Conservation (phyloP, 2,113 vertebrate species). For the Sceloporus undulatus region DNA sequence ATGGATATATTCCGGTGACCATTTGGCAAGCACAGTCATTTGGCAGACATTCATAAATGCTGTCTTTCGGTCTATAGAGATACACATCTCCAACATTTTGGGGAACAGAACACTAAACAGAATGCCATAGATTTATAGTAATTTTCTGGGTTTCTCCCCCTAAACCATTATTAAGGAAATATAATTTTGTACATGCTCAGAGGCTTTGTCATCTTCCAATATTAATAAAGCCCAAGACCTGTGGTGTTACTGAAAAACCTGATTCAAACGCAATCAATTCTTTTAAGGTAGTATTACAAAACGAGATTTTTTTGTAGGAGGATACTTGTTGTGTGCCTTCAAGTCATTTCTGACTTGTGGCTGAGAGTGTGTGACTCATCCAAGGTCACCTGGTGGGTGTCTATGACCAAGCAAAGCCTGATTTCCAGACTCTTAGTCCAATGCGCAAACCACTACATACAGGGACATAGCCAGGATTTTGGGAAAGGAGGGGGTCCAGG, state of each 20-base stretch:
- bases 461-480: too few species aligned
- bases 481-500: too few species aligned
- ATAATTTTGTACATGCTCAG: not conserved
- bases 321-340: not conserved
- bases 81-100: not conserved
- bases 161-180: not conserved
- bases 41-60: not conserved
- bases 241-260: not conserved
- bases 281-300: constrained; percentile 1
- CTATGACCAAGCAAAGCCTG: too few species aligned
- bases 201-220: not conserved
- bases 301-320: constrained; percentile 1
- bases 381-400: too few species aligned
- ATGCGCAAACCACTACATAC: too few species aligned
- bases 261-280: not conserved
- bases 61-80: not conserved
- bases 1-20: too few species aligned
- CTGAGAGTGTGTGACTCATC: too few species aligned
- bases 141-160: not conserved
- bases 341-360: too few species aligned
- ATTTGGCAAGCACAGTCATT: not conserved
- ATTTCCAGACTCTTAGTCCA: too few species aligned
- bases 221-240: not conserved
- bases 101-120: too few species aligned
- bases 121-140: too few species aligned